Evolutionary conservation across 1,140 invertebrate genomes (phyloP).

Genomic region (Hypsibius dujardini): DNA sequence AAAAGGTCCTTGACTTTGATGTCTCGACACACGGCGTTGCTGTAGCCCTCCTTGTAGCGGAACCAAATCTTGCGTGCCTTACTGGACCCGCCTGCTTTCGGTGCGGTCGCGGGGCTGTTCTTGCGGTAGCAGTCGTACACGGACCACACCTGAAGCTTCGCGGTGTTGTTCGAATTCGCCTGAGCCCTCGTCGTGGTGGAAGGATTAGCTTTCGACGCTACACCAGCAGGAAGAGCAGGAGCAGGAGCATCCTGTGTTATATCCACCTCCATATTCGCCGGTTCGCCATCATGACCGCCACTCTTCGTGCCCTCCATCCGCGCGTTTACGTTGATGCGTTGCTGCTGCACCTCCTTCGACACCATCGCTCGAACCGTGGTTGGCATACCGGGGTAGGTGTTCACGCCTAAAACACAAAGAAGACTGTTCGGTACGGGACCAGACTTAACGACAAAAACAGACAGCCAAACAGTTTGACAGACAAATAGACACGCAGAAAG

Average conservation of each 20-base stretch:
- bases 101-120: background rate
- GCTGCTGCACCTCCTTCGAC: background rate
- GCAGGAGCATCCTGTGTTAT: no score
- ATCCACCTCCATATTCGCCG: no score
- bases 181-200: background rate
- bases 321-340: background rate
- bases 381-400: background rate
- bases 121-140: background rate
- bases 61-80: conserved; percentile 49
- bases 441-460: no score
- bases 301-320: background rate
- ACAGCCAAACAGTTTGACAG: no score
- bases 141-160: background rate
- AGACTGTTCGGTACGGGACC: no score
- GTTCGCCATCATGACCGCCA: no score
- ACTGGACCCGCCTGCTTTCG: background rate
- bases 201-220: no score
- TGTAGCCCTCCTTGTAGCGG: conserved; percentile 78
- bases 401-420: no score
- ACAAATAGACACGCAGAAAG: no score
- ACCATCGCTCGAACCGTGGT: background rate
- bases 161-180: background rate
- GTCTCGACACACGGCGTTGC: conserved; percentile 64
- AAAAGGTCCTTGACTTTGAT: conserved; percentile 50
- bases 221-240: no score